Conservation (phyloP, 1,140 invertebrate species). For the Drosophila serrata region DNA sequence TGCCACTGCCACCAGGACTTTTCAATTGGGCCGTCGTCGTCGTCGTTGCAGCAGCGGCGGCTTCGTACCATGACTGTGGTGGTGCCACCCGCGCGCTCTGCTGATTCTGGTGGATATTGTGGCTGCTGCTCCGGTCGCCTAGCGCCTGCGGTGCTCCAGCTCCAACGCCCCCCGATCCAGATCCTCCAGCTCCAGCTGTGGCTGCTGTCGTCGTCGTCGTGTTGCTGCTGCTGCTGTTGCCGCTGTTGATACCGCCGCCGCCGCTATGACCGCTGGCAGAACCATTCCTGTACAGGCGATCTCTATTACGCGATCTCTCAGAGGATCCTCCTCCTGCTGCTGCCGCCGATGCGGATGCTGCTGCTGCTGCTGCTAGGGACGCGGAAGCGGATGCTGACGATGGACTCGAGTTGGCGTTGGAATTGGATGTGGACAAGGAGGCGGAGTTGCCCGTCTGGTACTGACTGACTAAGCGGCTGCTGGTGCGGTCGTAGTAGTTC, state of each 20-base stretch:
- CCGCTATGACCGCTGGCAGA: conserved; percentile 67
- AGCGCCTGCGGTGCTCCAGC: conserved; percentile 58
- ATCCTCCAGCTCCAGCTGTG: conserved; percentile 48
- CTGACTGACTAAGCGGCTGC: conserved; percentile 68
- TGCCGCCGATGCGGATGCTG: conserved; percentile 17
- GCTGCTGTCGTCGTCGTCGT: conserved; percentile 59
- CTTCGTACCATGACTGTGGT: conserved; percentile 84
- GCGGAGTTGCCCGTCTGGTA: conserved; percentile 63
- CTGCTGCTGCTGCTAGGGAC: conserved; percentile 23
- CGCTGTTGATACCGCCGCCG: conserved; percentile 55
- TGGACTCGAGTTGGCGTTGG: conserved; percentile 38
- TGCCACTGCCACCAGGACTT: conserved; percentile 85
- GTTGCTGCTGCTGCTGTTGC: conserved; percentile 52
- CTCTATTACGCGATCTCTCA: conserved; percentile 69
- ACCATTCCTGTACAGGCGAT: conserved; percentile 79
- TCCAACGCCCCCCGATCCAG: conserved; percentile 71
- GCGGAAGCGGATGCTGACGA: conserved; percentile 28
- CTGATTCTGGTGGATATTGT: conserved; percentile 76
- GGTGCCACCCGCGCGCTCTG: conserved; percentile 57
- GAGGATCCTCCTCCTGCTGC: conserved; percentile 34
- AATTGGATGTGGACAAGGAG: conserved; percentile 39
- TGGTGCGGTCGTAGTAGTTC: conserved; percentile 86
- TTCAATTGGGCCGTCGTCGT: conserved; percentile 79
- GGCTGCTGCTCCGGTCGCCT: conserved; percentile 75
- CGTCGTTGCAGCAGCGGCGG: conserved; percentile 79